Percentiles rank a stretch among this genome's conserved stretches.
phyloP scores from a whole-genome alignment of 2,888 invertebrate genomes.

The Drosophila histrio region DNA sequence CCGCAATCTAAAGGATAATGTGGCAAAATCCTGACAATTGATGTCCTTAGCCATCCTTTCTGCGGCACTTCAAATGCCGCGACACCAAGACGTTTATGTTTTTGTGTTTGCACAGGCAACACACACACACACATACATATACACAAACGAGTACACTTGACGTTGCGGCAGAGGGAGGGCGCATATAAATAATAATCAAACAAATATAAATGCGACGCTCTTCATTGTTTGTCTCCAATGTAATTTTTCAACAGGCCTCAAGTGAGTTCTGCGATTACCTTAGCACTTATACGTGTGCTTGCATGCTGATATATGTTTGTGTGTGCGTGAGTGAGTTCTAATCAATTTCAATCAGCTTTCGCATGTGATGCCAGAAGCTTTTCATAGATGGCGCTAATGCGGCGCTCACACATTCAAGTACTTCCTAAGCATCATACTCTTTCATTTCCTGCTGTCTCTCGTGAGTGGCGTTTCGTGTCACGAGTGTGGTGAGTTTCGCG shows the following conservation, averaged over 20 bases:
- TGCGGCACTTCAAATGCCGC: slow-evolving; percentile 69
- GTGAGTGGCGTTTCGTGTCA: slow-evolving; percentile 26
- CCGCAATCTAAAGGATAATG: slow-evolving; percentile 77
- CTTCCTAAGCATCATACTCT: slow-evolving; percentile 58
- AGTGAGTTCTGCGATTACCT: slow-evolving; percentile 11
- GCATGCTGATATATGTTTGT: neutral
- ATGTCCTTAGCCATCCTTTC: slow-evolving; percentile 50
- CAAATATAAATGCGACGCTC: slow-evolving; percentile 51
- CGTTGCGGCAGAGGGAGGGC: slow-evolving; percentile 53
- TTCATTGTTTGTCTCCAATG: slow-evolving; percentile 42
- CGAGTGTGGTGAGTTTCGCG: slow-evolving; percentile 63
- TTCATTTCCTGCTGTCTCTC: slow-evolving; percentile 54
- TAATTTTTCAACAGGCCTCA: slow-evolving; percentile 44
- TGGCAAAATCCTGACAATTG: slow-evolving; percentile 81
- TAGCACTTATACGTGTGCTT: neutral
- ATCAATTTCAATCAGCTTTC: slow-evolving; percentile 53
- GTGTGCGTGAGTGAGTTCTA: neutral
- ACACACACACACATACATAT: neutral
- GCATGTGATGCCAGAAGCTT: slow-evolving; percentile 32
- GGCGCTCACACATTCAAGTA: slow-evolving; percentile 31
- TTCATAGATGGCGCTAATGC: slow-evolving; percentile 55
- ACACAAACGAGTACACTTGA: slow-evolving; percentile 55
- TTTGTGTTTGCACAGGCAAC: slow-evolving; percentile 57
- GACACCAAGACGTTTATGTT: slow-evolving; percentile 48
- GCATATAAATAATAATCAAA: slow-evolving; percentile 74